Base-by-base conservation (phyloP, 2,113 vertebrate species). In the Cebidichthys violaceus region DNA sequence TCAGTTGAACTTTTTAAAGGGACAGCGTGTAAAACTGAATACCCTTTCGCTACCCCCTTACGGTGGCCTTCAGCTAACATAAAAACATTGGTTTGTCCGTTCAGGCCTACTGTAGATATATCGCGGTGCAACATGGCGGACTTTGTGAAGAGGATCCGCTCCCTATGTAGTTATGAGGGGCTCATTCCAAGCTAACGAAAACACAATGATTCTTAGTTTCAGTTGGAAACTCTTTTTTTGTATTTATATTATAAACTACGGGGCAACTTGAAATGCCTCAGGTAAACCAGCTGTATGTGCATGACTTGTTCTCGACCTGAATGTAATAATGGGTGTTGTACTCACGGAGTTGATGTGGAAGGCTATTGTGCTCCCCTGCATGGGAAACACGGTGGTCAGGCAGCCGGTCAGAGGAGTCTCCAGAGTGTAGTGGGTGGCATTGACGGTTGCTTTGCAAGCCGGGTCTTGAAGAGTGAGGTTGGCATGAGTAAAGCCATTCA, bases 281-380 rank as follows among this genome's bases (percentile, higher is more conserved):
- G 45, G 27, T 57, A 45, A 18, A 27, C 11, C 33, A 75, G 65
- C 27, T n/a, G 29, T 17, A 27, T 6, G 35, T 54, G 5, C 17
- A 13, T 18, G 13, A 66, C 13, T 29, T 41, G 9, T 57, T 37
- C 27, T 9, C 41, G 73, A 29, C 33, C 31, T 4, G 52, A 76
- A 18, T 18, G 5, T 31, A 41, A 41, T 35, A 24, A 33, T 7
- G 47, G 17, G 15, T 35, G 2, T 4, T 62, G 31, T 92, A 96
- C 96, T 97, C 89, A 99, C 98, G 10, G 96, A 96, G 86, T 99
- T 99, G 85, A 96, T 94, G 94, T 97, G 95, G 73, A 97, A 90
- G 55, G 95, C 91, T 57, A 91, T 88, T 0, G 85, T 65, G 67
- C 87, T 90, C 39, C 92, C 89, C 1, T 86, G 86, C 89, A 93